phyloP scores from a whole-genome alignment of 2,797 vertebrate genomes.

The Euphonia xanthogaster region DNA sequence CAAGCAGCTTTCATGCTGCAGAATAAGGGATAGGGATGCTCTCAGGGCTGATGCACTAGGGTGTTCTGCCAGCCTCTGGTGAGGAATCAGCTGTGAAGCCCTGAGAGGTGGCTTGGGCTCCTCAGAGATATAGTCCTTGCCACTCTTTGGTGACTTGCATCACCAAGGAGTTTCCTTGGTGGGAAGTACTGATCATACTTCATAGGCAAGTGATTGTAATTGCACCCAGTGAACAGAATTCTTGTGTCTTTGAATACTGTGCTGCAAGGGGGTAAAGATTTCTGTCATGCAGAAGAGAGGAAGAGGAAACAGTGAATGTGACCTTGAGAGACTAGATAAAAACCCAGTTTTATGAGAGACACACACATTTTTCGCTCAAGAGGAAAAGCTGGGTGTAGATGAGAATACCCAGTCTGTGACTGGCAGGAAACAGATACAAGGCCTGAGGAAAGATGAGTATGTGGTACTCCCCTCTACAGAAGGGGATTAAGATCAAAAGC shows the following conservation, averaged over 20 bases:
- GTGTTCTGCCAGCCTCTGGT: neutral
- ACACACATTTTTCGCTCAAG: accelerated
- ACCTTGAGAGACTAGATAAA: conserved; percentile 17
- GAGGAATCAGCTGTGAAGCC: neutral
- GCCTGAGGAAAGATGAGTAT: neutral
- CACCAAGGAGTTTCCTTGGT: neutral
- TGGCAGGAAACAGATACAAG: neutral
- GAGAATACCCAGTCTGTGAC: neutral
- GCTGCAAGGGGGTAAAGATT: neutral
- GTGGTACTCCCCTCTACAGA: neutral
- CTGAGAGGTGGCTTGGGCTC: neutral
- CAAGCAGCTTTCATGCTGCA: neutral
- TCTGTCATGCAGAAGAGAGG: neutral
- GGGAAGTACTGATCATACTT: neutral
- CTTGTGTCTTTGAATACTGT: neutral
- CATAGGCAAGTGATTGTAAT: neutral
- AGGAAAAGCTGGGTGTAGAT: neutral
- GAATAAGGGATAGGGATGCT: neutral
- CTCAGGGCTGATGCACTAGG: neutral
- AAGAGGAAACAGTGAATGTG: neutral
- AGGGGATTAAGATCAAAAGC: neutral
- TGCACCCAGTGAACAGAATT: neutral
- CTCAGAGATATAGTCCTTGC: neutral
- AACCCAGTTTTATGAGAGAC: neutral
- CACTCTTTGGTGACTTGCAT: neutral